Conservation (phyloP, 2,113 vertebrate genomes). For the Petromus typicus region DNA sequence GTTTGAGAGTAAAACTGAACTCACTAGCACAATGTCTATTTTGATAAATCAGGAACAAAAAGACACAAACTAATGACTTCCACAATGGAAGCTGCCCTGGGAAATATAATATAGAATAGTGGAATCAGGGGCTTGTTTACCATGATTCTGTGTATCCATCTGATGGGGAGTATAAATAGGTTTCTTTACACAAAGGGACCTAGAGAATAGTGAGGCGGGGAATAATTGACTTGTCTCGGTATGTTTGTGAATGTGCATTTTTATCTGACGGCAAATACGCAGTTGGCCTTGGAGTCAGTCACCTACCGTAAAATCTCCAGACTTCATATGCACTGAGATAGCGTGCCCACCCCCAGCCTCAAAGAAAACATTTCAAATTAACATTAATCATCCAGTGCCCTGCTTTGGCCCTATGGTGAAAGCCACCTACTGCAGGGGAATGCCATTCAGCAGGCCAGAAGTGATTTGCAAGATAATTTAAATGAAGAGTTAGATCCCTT, state of each 20-base stretch:
- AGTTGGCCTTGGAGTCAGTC: slow-evolving; percentile 84
- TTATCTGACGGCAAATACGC: slow-evolving; percentile 85
- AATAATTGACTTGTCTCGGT: slow-evolving; percentile 84
- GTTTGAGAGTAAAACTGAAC: slow-evolving; percentile 62
- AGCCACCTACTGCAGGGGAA: slow-evolving; percentile 76
- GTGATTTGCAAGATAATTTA: slow-evolving; percentile 84
- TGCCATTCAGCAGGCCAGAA: slow-evolving; percentile 80
- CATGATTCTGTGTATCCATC: slow-evolving; percentile 79
- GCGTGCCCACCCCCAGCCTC: background rate
- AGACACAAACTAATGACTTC: slow-evolving; percentile 86
- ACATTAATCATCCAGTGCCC: slow-evolving; percentile 78
- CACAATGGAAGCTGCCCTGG: slow-evolving; percentile 76
- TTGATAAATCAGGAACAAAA: slow-evolving; percentile 81
- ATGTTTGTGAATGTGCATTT: slow-evolving; percentile 85
- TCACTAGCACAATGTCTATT: slow-evolving; percentile 78
- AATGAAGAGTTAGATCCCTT: slow-evolving; percentile 84
- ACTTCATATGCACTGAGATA: slow-evolving; percentile 47
- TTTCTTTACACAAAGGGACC: slow-evolving; percentile 79
- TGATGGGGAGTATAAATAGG: slow-evolving; percentile 82
- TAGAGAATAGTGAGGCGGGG: slow-evolving; percentile 83
- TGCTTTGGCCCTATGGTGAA: slow-evolving; percentile 66
- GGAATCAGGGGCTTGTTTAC: slow-evolving; percentile 80
- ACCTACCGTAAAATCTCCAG: slow-evolving; percentile 78
- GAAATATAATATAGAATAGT: slow-evolving; percentile 74
- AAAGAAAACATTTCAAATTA: slow-evolving; percentile 82